These are phyloP conservation scores for Calliopsis andreniformis DNA, from an alignment of 1,140 invertebrate species.

Conservation along the genomic window DNA sequence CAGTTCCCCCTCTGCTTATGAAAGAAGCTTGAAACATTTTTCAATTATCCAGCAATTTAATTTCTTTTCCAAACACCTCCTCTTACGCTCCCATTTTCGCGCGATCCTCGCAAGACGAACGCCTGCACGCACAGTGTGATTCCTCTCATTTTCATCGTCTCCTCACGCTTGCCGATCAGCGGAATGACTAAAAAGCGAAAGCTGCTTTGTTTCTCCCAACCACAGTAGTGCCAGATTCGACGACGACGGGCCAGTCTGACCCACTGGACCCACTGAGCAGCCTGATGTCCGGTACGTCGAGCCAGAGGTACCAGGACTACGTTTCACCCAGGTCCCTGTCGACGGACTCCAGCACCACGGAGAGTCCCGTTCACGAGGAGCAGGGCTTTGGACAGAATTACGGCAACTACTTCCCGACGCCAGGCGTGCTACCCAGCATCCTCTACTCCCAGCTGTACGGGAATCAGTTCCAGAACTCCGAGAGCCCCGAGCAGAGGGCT, in stretches of 20 bases:
- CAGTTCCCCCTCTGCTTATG: no score
- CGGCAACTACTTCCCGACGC: constrained; percentile 85
- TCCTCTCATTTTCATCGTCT: background rate
- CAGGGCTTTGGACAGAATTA: constrained; percentile 84
- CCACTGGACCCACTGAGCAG: constrained; percentile 88
- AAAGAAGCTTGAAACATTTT: background rate
- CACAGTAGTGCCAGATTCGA: constrained; percentile 87
- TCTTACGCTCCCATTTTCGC: no score
- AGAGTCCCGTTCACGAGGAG: constrained; percentile 91
- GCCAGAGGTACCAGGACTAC: constrained; percentile 79
- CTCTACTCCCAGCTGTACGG: constrained; percentile 92
- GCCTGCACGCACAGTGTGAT: no score
- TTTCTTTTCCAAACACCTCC: no score
- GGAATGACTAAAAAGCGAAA: background rate
- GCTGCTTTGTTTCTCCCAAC: constrained; percentile 17
- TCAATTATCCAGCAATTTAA: background rate
- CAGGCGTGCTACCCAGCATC: constrained; percentile 88
- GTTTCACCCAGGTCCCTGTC: constrained; percentile 87
- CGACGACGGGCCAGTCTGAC: constrained; percentile 84
- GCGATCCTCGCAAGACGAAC: no score
- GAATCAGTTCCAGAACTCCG: constrained; percentile 88
- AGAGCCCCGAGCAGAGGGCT: constrained; percentile 75
- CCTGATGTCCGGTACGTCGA: constrained; percentile 80
- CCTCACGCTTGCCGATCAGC: background rate
- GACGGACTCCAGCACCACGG: constrained; percentile 90